Base-by-base conservation (phyloP, 2,113 vertebrate species). In the Amphiprion percula region DNA sequence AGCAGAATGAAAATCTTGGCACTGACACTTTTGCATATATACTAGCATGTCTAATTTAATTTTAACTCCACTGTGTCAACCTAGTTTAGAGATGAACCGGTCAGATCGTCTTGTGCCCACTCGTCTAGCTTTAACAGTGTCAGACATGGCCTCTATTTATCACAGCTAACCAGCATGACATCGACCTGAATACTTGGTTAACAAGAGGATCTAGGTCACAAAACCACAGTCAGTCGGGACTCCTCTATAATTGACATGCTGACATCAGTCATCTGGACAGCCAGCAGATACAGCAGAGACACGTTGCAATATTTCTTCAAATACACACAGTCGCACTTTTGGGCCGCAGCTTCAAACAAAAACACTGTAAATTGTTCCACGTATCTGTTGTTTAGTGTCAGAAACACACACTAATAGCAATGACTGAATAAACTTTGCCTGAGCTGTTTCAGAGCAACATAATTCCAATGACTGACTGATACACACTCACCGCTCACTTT, bases 171-270 rank as follows among this genome's bases (percentile, higher is more conserved):
- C 23, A 65, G 16, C 67, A 24, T 49, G 75, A 69, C 62, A 78
- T 59, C 75, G 59, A 10, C 56, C 41, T 26, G 77, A n/a, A 75
- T 71, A 82, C 30, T 49, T 78, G 39, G 83, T 49, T 59, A 68
- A 84, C 53, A 81, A 78, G 50, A 66, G 46, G 65, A 89, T 85
- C 65, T 87, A 87, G 87, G 87, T 90, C 85, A 90, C 68, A 73
- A 85, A 90, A 80, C 58, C 84, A 82, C 67, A 88, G 74, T 72
- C 77, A 55, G 68, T 37, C 53, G 56, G n/a, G 41, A 54, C 47
- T 74, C 49, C n/a, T 89, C 59, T 61, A 90, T 84, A 85, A 90
- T 87, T 85, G 74, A 91, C 81, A 74, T 37, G 15, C 47, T 46
- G n/a, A 74, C 78, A 77, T 16, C 58, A 81, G 74, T 46, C 52